Evolutionary conservation across 2,888 invertebrate species (phyloP).

Genomic region (Drosophila tripunctata): DNA sequence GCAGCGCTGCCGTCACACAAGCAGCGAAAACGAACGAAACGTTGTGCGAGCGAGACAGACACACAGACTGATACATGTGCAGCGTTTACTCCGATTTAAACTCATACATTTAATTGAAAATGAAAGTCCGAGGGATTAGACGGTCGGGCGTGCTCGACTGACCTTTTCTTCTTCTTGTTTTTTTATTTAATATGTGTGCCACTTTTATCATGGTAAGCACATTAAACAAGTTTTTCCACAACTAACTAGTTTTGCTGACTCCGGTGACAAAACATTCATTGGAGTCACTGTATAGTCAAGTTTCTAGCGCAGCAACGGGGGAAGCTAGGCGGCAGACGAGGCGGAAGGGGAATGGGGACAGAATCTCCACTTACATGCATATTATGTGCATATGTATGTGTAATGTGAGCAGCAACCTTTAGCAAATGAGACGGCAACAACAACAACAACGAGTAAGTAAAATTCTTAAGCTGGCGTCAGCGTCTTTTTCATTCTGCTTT

Average conservation of each 20-base stretch:
- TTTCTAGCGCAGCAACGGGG: conserved; percentile 2
- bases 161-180: too few species aligned
- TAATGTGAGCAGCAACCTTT: conserved; percentile 50
- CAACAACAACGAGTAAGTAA: background rate
- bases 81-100: too few species aligned
- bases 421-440: conserved; percentile 9
- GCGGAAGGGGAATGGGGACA: background rate
- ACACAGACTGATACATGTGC: too few species aligned
- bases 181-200: conserved; percentile 57
- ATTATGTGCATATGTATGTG: conserved; percentile 18
- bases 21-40: too few species aligned
- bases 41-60: too few species aligned
- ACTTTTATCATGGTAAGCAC: conserved; percentile 67
- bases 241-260: conserved; percentile 50
- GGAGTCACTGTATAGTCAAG: conserved; percentile 30
- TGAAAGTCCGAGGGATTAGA: too few species aligned
- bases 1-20: too few species aligned
- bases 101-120: too few species aligned
- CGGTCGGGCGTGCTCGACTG: too few species aligned
- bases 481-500: conserved; percentile 14
- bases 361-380: conserved; percentile 14
- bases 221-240: conserved; percentile 62
- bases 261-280: conserved; percentile 51
- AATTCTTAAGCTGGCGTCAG: conserved; percentile 57
- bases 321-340: too few species aligned